Evolutionary conservation across 2,888 invertebrate species (phyloP).

Genomic region (Shargacucullia verbasci): DNA sequence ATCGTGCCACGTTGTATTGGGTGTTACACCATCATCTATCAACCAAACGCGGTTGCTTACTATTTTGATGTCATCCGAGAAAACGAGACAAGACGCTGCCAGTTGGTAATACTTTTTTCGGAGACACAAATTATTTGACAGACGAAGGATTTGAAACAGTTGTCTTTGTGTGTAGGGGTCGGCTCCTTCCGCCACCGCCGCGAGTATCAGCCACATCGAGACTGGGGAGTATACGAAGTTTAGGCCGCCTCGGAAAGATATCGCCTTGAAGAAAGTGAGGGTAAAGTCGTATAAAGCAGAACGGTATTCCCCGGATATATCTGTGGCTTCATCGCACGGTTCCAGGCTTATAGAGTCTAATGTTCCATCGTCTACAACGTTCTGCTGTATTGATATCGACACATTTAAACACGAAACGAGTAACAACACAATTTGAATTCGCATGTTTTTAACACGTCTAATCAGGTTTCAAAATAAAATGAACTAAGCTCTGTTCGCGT

Average conservation of each 20-base stretch:
- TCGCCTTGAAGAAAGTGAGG: conserved; percentile 15
- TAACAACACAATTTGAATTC: neutral
- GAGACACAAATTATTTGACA: conserved; percentile 47
- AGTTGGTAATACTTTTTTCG: conserved; percentile 49
- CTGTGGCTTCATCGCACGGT: conserved; percentile 28
- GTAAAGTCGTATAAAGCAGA: conserved; percentile 27
- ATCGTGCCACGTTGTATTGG: conserved; percentile 45
- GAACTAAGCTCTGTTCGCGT: conserved; percentile 10
- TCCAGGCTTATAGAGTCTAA: neutral
- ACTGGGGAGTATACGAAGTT: conserved; percentile 50
- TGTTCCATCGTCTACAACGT: neutral
- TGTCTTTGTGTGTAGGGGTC: conserved; percentile 34
- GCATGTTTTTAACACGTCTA: conserved; percentile 25
- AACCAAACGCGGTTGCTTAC: conserved; percentile 39
- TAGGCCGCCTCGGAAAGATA: conserved; percentile 17
- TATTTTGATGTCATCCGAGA: conserved; percentile 41
- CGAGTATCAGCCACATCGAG: conserved; percentile 51
- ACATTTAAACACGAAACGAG: conserved; percentile 10
- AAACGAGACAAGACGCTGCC: conserved; percentile 35
- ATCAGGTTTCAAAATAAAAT: neutral
- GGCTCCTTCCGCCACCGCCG: conserved; percentile 55
- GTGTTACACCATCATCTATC: conserved; percentile 35
- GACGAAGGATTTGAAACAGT: conserved; percentile 41
- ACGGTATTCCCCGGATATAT: conserved; percentile 25
- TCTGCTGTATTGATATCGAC: conserved; percentile 4